Conservation (phyloP, 1,140 invertebrate species). For the Vollenhovia emeryi region DNA sequence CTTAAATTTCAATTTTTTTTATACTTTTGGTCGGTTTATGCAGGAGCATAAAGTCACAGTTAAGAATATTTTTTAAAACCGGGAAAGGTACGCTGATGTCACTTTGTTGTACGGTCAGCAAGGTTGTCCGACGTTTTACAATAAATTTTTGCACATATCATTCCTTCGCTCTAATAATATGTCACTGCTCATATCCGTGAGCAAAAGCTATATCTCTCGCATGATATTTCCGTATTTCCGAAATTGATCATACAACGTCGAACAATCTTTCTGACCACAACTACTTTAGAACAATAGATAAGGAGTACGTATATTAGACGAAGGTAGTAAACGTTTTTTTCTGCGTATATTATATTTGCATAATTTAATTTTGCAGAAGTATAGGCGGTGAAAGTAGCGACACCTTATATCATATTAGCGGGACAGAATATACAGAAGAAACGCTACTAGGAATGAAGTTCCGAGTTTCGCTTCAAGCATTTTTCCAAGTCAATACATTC, state of each 20-base stretch:
- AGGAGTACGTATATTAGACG: slow-evolving; percentile 85
- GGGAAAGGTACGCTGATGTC: slow-evolving; percentile 88
- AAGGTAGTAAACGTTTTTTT: neutral
- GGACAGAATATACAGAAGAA: slow-evolving; percentile 93
- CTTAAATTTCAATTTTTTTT: too few relatives aligned
- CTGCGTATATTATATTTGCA: slow-evolving; percentile 32
- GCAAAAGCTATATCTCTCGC: too few relatives aligned
- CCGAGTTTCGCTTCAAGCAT: slow-evolving; percentile 96
- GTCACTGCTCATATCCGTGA: too few relatives aligned
- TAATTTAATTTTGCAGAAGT: slow-evolving; percentile 71
- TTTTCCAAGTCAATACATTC: slow-evolving; percentile 96
- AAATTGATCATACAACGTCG: too few relatives aligned
- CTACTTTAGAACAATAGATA: slow-evolving; percentile 90
- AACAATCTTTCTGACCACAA: too few relatives aligned
- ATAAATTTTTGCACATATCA: too few relatives aligned
- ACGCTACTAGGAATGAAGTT: slow-evolving; percentile 93
- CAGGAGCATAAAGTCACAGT: slow-evolving; percentile 88
- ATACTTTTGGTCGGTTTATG: too few relatives aligned
- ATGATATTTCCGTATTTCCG: too few relatives aligned
- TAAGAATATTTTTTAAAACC: slow-evolving; percentile 88
- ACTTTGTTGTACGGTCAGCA: slow-evolving; percentile 97
- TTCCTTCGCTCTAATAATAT: too few relatives aligned
- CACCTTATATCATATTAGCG: slow-evolving; percentile 87
- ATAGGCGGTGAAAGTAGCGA: slow-evolving; percentile 73
- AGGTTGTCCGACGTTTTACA: too few relatives aligned